phyloP scores from a whole-genome alignment of 2,113 vertebrate species.

The Callocephalon fimbriatum region DNA sequence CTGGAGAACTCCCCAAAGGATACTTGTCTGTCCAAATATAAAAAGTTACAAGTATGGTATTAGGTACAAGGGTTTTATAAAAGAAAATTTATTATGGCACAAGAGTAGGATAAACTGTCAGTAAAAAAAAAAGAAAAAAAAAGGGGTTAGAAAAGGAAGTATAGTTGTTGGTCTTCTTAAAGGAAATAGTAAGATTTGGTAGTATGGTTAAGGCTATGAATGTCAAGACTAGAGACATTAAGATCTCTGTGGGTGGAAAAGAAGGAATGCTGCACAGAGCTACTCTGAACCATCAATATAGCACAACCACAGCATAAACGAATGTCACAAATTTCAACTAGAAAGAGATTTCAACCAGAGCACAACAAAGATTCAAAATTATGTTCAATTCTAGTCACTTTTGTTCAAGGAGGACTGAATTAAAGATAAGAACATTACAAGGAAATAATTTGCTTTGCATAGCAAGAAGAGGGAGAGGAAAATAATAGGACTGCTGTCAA shows the following conservation, averaged over 20 bases:
- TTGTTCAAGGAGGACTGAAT: neutral
- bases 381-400: neutral
- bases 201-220: neutral
- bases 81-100: neutral
- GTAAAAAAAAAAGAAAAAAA: neutral
- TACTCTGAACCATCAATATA: neutral
- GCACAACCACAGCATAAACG: neutral
- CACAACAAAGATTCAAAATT: neutral
- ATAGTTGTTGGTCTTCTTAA: neutral
- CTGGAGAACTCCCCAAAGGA: neutral
- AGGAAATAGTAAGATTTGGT: neutral
- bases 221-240: neutral
- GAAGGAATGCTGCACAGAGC: neutral
- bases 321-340: neutral
- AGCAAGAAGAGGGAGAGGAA: neutral
- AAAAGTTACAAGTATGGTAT: too few relatives aligned
- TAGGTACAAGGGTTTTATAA: neutral
- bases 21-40: neutral
- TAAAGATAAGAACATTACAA: neutral
- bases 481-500: neutral
- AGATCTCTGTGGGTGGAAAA: neutral
- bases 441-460: neutral
- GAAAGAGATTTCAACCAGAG: neutral
- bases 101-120: neutral
- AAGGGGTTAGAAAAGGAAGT: neutral